phyloP scores from a whole-genome alignment of 2,113 vertebrate genomes.

The Gadus macrocephalus region DNA sequence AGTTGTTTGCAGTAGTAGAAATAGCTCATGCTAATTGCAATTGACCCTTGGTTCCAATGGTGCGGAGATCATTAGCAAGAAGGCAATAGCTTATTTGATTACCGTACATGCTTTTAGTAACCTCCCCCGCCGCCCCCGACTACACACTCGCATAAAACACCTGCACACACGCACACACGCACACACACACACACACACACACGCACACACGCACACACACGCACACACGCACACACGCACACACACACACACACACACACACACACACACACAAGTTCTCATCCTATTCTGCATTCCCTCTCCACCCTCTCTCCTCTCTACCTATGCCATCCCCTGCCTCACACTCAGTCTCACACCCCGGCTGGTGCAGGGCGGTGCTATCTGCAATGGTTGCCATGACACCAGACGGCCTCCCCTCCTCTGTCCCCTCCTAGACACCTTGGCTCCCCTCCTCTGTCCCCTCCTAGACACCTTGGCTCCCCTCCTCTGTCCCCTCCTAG shows the following conservation, averaged over 20 bases:
- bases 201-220: constrained; percentile 2
- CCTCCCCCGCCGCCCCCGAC: constrained; percentile 23
- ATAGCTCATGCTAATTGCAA: constrained; percentile 17
- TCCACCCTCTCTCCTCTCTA: not conserved
- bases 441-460: too few relatives aligned
- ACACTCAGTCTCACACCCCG: constrained; percentile 36
- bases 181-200: not conserved
- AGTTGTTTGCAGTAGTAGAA: not conserved
- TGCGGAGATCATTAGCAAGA: constrained; percentile 22
- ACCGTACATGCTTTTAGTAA: constrained; percentile 45
- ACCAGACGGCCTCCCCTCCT: constrained; percentile 85
- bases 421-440: constrained; percentile 30
- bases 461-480: too few relatives aligned
- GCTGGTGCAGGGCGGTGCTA: constrained; percentile 83
- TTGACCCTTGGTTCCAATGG: constrained; percentile 16
- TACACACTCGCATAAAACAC: not conserved
- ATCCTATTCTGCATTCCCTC: not conserved
- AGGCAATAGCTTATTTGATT: constrained; percentile 30
- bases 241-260: not conserved
- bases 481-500: too few relatives aligned
- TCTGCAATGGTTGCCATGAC: constrained; percentile 87
- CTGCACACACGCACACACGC: constrained; percentile 23
- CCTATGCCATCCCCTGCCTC: constrained; percentile 11
- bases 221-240: constrained; percentile 17
- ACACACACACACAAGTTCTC: not conserved